Percentiles rank a stretch among this genome's conserved stretches.
phyloP scores from a whole-genome alignment of 35 echinoderm and acorn worm species.

The Ophioderma brevispina region DNA sequence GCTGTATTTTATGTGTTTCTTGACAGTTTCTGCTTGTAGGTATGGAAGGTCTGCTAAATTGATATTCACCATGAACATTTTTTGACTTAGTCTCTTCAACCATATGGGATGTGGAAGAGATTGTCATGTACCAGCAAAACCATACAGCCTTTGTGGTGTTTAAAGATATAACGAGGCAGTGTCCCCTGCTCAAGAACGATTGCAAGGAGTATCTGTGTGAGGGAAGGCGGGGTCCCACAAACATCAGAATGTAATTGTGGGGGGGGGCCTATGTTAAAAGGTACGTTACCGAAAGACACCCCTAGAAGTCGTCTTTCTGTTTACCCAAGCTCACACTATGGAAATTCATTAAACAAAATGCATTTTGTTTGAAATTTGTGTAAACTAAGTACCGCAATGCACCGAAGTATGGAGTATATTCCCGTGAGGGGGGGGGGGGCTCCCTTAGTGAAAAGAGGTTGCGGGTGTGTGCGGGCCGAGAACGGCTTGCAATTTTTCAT shows the following conservation, averaged over 20 bases:
- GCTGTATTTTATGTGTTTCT: neutral
- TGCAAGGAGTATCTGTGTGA: slow-evolving; percentile 30
- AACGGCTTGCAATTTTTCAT: too few species aligned
- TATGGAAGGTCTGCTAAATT: slow-evolving; percentile 66
- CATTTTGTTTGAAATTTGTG: too few species aligned
- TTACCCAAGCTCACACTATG: too few species aligned
- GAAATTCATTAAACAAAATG: too few species aligned
- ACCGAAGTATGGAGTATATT: too few species aligned
- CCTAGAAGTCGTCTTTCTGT: too few species aligned
- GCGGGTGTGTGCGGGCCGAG: too few species aligned
- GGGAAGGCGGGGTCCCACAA: neutral
- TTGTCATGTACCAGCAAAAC: slow-evolving; percentile 67
- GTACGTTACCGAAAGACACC: too few species aligned
- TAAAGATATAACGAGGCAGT: neutral
- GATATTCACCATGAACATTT: slow-evolving; percentile 44
- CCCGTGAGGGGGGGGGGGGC: too few species aligned
- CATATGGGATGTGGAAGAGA: slow-evolving; percentile 43
- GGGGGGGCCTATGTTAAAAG: too few species aligned
- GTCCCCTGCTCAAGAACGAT: slow-evolving; percentile 17
- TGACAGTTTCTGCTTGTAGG: slow-evolving; percentile 49
- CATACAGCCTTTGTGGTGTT: slow-evolving; percentile 63
- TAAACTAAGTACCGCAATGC: too few species aligned
- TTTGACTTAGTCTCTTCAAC: slow-evolving; percentile 45
- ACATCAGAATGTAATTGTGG: slow-evolving; percentile 53
- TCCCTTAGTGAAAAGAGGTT: too few species aligned